Evolutionary conservation across 2,797 vertebrate genomes (phyloP), one percentile per base, ranked within the genome.

Genomic region (Euthynnus affinis): DNA sequence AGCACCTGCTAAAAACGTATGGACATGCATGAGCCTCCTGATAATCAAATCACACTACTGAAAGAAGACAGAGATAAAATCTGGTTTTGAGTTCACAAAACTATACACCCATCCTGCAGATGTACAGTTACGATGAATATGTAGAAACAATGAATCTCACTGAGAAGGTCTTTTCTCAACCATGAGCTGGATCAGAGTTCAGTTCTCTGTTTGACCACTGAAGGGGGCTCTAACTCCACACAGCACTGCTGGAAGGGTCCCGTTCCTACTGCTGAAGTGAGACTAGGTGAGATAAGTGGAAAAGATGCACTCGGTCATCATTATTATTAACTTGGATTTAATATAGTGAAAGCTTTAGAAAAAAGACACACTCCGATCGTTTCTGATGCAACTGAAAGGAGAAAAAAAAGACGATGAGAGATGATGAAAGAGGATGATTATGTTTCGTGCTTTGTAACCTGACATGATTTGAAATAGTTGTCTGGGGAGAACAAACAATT

Each of bases 221-320:
- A 49, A 60, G 37, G 91, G 87, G 51, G 68, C 79, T 86, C 74
- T 61, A 77, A 83, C 73, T 44, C 88, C 73, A 82, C 71, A 82
- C 71, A 84, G 64, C 34, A n/a, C n/a, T 1, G 17, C 56, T 29
- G 18, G 25, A 25, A 49, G 13, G 7, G 53, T 22, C 44, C 22
- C 0, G 17, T 27, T 37, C 18, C 53, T 46, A 17, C 49, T 61
- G 42, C 61, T 58, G 18, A 52, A 62, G 51, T 62, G 29, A 56
- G 23, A 62, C 20, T 13, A 34, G 13, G 14, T 61, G 17, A 55
- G 20, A 15, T n/a, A 32, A 49, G 6, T 6, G 4, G 15, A 71
- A 29, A 6, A 49, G 22, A 61, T 22, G 22, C 7, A 34, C 25
- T 52, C 57, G 34, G 57, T 46, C 57, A 27, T 42, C 46, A 49